Base-by-base conservation (phyloP, 2,888 invertebrate genomes). In the Brenthis hecate region DNA sequence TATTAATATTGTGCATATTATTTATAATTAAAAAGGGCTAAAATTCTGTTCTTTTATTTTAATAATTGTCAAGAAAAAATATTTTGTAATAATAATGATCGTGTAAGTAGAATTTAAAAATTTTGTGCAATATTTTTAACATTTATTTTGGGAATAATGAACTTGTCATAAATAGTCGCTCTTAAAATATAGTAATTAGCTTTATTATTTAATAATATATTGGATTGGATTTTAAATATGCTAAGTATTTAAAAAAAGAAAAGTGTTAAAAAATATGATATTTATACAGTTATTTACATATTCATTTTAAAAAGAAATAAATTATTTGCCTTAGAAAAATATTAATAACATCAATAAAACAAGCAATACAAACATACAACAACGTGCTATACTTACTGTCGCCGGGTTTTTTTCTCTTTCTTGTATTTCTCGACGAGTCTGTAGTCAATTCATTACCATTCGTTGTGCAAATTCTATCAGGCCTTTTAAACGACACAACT, bases 401-500 rank as follows among this genome's bases (percentile, higher is more conserved):
- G 66, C 95, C 96, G 13, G 96, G 96, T 82, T 96, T 96, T 89
- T 96, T 96, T 82, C 96, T 92, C 89, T 96, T 96, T 83, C 96
- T 94, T 43, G 94, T 88, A n/a, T 78, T 78, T 61, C 82, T 82
- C 32, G 81, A 79, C 32, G 81, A 79, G 48, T 81, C 85, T 73
- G 75, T 82, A 71, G 82, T 84, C 19, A 85, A 83, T 68, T 83
- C 86, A 56, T 81, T 85, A 72, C 78, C 80, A 74, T 82, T 85
- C 67, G 83, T 76, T n/a, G 84, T 75, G 16, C 79, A 82, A 68
- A 87, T 85, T 80, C 83, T 89, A 80, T 94, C 93, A 78, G 94
- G 94, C 87, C 96, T 96, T 95, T 96, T 97, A 95, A 96, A 97
- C 80, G 97, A 96, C 90, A 97, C 96, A 94, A 96, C 96, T 96